Conservation (phyloP, 1,140 invertebrate genomes). For the Polyergus mexicanus region DNA sequence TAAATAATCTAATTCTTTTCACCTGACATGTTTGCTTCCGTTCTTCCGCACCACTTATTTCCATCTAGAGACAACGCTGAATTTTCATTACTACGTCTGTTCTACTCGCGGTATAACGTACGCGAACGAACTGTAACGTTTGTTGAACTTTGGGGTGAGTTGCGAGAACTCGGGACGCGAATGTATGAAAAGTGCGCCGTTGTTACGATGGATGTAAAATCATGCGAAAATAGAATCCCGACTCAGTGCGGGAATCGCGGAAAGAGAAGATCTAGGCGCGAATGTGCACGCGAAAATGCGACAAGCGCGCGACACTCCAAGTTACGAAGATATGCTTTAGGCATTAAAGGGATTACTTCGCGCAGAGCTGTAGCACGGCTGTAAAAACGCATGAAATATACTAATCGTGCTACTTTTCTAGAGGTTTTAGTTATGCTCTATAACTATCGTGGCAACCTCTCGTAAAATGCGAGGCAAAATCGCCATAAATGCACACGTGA, state of each 20-base stretch:
- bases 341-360: neutral
- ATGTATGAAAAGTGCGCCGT: conserved; percentile 18
- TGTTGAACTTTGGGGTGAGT: conserved; percentile 3
- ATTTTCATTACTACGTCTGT: conserved; percentile 70
- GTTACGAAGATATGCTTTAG: conserved; percentile 20
- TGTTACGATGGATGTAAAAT: conserved; percentile 19
- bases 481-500: conserved; percentile 72
- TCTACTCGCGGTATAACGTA: neutral
- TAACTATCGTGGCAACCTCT: conserved; percentile 47
- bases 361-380: neutral
- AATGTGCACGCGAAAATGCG: neutral
- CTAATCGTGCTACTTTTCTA: conserved; percentile 71
- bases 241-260: conserved; percentile 11
- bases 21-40: conserved; percentile 58
- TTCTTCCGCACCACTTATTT: conserved; percentile 50
- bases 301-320: conserved; percentile 2
- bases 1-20: conserved; percentile 61
- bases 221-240: neutral
- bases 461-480: conserved; percentile 71
- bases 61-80: conserved; percentile 39
- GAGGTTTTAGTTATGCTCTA: conserved; percentile 32
- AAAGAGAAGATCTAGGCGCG: conserved; percentile 2
- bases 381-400: conserved; percentile 57
- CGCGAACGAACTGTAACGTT: conserved; percentile 5
- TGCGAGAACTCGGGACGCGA: neutral